These are phyloP conservation scores for Callitettix versicolor DNA, from an alignment of 1,140 invertebrate species.

Conservation along the genomic window DNA sequence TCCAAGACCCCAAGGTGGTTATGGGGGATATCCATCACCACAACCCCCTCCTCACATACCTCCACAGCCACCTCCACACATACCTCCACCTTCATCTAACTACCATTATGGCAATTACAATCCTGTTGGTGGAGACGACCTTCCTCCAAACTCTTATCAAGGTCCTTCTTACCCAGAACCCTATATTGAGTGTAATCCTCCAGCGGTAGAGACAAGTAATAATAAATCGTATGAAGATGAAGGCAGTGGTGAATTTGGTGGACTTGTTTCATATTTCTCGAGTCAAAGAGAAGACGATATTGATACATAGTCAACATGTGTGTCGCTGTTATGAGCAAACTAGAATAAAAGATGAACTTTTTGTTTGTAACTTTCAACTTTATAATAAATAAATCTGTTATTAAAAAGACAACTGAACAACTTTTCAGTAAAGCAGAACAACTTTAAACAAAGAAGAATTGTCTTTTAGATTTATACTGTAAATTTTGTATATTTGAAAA, in stretches of 20 bases:
- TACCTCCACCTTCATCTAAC: constrained; percentile 1
- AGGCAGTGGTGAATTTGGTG: constrained; percentile 63
- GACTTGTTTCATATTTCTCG: constrained; percentile 77
- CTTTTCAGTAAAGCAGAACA: too few relatives aligned
- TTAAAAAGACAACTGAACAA: too few relatives aligned
- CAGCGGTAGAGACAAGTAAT: constrained; percentile 21
- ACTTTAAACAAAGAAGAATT: too few relatives aligned
- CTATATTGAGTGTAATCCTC: constrained; percentile 15
- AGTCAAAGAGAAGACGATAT: constrained; percentile 59
- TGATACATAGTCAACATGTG: constrained; percentile 20
- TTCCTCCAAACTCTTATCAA: constrained; percentile 17
- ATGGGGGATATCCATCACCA: constrained; percentile 3
- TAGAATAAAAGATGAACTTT: too few relatives aligned
- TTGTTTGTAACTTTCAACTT: too few relatives aligned
- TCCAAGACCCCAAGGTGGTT: too few relatives aligned
- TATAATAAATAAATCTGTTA: too few relatives aligned
- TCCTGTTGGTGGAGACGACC: not conserved
- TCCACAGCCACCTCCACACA: constrained; percentile 1
- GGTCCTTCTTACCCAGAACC: constrained; percentile 24
- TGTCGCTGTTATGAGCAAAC: too few relatives aligned
- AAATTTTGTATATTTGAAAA: too few relatives aligned
- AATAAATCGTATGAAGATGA: constrained; percentile 39
- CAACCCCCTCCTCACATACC: constrained; percentile 17
- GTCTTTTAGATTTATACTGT: too few relatives aligned
- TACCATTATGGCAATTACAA: constrained; percentile 3